phyloP scores from a whole-genome alignment of 2,113 vertebrate species.

The Alligator sinensis region DNA sequence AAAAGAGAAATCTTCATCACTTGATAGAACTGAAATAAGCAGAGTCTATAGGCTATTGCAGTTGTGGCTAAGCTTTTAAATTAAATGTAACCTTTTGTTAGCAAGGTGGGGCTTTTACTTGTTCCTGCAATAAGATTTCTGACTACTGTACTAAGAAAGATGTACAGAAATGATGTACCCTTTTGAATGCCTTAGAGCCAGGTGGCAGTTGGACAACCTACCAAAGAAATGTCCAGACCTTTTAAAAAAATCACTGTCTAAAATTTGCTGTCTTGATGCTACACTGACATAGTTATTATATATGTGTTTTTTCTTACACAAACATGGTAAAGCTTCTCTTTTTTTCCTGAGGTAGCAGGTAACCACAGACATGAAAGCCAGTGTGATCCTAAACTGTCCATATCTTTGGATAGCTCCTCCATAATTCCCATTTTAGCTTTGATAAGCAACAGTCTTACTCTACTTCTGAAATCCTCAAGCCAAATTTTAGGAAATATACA shows the following conservation, averaged over 20 bases:
- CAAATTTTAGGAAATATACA: background rate
- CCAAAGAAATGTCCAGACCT: background rate
- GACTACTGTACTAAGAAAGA: background rate
- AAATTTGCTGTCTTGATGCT: background rate
- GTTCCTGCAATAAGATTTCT: background rate
- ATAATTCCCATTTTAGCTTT: background rate
- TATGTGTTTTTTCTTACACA: background rate
- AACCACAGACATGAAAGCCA: background rate
- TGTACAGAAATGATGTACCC: background rate
- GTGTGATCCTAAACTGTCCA: background rate
- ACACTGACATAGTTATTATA: accelerated
- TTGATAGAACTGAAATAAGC: background rate
- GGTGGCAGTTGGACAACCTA: background rate
- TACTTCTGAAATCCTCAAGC: background rate
- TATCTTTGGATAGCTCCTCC: background rate
- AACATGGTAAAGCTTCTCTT: background rate
- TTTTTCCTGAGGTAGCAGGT: background rate
- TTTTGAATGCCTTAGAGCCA: background rate
- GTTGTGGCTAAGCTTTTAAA: background rate
- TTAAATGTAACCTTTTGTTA: background rate
- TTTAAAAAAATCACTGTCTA: background rate
- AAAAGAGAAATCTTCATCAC: background rate
- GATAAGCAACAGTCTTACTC: background rate
- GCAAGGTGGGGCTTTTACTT: background rate
- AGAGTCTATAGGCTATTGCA: background rate